A percentile compares a stretch with the other conserved stretches of the same genome.
Evolutionary conservation across 2,888 invertebrate species (phyloP).

Genomic region (Archaeoteleia sp.): DNA sequence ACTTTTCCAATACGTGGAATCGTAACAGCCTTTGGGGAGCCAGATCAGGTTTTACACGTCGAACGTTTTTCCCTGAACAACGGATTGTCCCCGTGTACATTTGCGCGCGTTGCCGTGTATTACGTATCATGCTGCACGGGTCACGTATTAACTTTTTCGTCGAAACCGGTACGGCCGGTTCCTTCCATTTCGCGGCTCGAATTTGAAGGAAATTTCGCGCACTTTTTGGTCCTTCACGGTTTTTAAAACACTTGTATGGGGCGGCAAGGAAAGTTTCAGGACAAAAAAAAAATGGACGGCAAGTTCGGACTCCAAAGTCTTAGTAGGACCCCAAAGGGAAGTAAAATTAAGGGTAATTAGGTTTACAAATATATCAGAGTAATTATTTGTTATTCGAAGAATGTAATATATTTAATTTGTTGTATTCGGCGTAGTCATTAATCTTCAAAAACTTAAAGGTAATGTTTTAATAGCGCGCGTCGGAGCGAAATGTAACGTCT

Average conservation of each 20-base stretch:
- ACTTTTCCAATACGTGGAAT: constrained; percentile 55
- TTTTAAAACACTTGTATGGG: too few relatives aligned
- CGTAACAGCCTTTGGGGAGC: constrained; percentile 61
- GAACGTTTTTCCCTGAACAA: constrained; percentile 54
- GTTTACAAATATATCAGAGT: too few relatives aligned
- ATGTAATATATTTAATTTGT: too few relatives aligned
- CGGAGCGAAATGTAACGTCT: constrained; percentile 1
- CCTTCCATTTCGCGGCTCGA: constrained; percentile 61
- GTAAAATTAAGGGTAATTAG: too few relatives aligned
- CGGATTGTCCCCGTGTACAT: constrained; percentile 50
- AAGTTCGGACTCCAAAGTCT: too few relatives aligned
- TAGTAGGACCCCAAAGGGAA: too few relatives aligned
- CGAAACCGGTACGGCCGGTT: constrained; percentile 65
- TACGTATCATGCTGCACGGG: constrained; percentile 48
- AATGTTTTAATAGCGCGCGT: constrained; percentile 7
- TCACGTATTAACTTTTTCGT: constrained; percentile 68
- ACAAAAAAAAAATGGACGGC: too few relatives aligned
- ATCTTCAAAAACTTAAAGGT: constrained; percentile 10
- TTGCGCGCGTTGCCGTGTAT: constrained; percentile 44
- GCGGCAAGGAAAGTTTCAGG: too few relatives aligned
- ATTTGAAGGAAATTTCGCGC: constrained; percentile 43
- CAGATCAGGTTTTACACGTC: constrained; percentile 63
- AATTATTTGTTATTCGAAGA: too few relatives aligned
- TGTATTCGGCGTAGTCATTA: neutral
- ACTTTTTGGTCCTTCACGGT: constrained; percentile 19